Conservation (phyloP, 2,888 invertebrate genomes). For the Globia sparganii region DNA sequence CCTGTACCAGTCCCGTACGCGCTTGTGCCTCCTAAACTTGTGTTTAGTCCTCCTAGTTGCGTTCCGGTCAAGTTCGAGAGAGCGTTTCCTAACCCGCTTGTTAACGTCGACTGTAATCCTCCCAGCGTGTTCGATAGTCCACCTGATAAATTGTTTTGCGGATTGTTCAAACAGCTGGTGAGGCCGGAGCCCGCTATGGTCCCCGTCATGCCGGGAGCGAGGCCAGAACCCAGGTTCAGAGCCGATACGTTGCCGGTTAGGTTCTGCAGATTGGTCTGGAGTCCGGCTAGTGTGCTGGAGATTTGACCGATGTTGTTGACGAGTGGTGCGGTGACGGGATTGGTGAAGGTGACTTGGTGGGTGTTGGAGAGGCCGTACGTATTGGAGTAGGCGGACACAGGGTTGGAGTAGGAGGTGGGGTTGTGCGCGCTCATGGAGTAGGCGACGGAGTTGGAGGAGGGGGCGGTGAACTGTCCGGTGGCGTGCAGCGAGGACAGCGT, state of each 20-base stretch:
- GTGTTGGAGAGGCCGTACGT: slow-evolving; percentile 86
- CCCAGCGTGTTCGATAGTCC: slow-evolving; percentile 84
- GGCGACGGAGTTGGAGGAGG: slow-evolving; percentile 87
- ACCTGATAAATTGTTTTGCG: slow-evolving; percentile 84
- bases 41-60: slow-evolving; percentile 84
- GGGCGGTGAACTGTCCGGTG: slow-evolving; percentile 85
- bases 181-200: slow-evolving; percentile 87
- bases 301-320: slow-evolving; percentile 89
- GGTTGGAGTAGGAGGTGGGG: slow-evolving; percentile 89
- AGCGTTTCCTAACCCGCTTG: slow-evolving; percentile 85
- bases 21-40: slow-evolving; percentile 82
- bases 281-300: slow-evolving; percentile 86
- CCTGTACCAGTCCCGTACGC: slow-evolving; percentile 84
- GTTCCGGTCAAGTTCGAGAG: slow-evolving; percentile 84
- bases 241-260: slow-evolving; percentile 85
- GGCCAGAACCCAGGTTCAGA: slow-evolving; percentile 83
- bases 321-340: slow-evolving; percentile 87
- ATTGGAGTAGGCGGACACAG: slow-evolving; percentile 87
- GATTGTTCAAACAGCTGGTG: slow-evolving; percentile 86
- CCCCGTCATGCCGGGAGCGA: slow-evolving; percentile 87
- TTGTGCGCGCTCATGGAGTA: slow-evolving; percentile 89
- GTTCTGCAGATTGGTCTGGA: slow-evolving; percentile 88
- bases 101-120: slow-evolving; percentile 85
- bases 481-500: slow-evolving; percentile 89
- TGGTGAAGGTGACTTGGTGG: slow-evolving; percentile 89